These are phyloP conservation scores for Zoroaster sp. DNA, from an alignment of 53 echinoderm and acorn worm species.

Conservation along the genomic window DNA sequence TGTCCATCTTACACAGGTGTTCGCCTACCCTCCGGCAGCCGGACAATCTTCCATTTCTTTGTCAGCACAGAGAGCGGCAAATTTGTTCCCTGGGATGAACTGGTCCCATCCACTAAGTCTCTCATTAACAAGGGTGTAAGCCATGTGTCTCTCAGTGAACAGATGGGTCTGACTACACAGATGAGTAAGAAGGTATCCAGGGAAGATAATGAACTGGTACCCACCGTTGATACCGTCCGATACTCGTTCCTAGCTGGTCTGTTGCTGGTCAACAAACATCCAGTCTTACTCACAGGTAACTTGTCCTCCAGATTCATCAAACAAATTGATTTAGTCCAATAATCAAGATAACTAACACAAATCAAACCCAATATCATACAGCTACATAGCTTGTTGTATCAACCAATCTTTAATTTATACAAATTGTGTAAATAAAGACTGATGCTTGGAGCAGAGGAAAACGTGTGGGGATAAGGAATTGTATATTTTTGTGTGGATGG, in stretches of 20 bases:
- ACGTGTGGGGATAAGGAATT: too few species aligned
- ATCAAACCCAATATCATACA: too few species aligned
- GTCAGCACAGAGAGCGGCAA: slow-evolving; percentile 97
- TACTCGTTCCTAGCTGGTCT: slow-evolving; percentile 90
- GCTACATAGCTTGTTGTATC: too few species aligned
- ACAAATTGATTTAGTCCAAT: too few species aligned
- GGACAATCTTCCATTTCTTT: slow-evolving; percentile 98
- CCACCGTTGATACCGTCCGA: slow-evolving; percentile 92
- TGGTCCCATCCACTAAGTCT: slow-evolving; percentile 98
- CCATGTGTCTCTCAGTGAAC: slow-evolving; percentile 95
- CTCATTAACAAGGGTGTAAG: slow-evolving; percentile 94
- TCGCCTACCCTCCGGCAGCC: slow-evolving; percentile 91
- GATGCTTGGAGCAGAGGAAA: too few species aligned
- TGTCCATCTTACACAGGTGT: slow-evolving; percentile 60
- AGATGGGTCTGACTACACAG: slow-evolving; percentile 87
- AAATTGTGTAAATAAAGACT: too few species aligned
- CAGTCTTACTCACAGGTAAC: slow-evolving; percentile 95
- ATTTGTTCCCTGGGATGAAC: slow-evolving; percentile 98
- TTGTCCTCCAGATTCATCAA: neutral
- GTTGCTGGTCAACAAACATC: slow-evolving; percentile 85
- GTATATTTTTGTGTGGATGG: too few species aligned
- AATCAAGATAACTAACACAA: too few species aligned
- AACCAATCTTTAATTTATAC: too few species aligned
- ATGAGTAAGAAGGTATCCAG: slow-evolving; percentile 74
- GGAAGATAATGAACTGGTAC: slow-evolving; percentile 87